Base-by-base conservation (phyloP, 2,888 invertebrate species). In the Drosophila kuntzei region DNA sequence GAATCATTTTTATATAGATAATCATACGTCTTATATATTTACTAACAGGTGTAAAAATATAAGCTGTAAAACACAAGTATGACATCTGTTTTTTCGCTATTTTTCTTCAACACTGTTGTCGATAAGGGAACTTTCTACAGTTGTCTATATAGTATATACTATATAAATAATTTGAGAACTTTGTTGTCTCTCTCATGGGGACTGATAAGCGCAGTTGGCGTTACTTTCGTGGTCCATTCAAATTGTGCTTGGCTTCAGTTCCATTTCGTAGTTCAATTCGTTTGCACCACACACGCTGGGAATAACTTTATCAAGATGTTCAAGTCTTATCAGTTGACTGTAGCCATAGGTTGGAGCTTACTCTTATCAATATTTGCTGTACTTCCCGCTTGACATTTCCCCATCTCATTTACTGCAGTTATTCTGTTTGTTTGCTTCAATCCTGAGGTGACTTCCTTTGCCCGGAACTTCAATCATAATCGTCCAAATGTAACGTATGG, bases 241-340 rank as follows among this genome's bases (percentile, higher is more conserved):
- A n/a, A 34, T 29, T 43, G 1, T 14, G 12, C 8, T 43, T 34
- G 46, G 7, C 18, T 44, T 76, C 61, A 83, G 83, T 83, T 65
- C 20, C 49, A 36, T 46, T 79, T 62, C 11, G 68, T 36, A 37
- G 59, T 60, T 50, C 44, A 29, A 47, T 36, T 44, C 43, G 53
- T 39, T 18, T 54, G 64, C 61, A 62, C n/a, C 58, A 29, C 12
- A 3, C 9, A 37, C 27, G 12, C n/a, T n/a, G 20, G 3, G 16
- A 14, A 32, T 12, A 12, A 32, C 34, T 36, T 11, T 49, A 51
- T 55, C 39, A 54, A 43, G 44, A 85, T 81, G 83, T 22, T 68
- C 11, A 70, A 63, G 34, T 58, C 68, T 69, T 75, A 76, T 80
- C 76, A 80, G 49, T 49, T 79, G 47, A 46, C 65, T n/a, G 36